phyloP scores from a whole-genome alignment of 2,888 invertebrate species.

The Polylopha cassiicola region DNA sequence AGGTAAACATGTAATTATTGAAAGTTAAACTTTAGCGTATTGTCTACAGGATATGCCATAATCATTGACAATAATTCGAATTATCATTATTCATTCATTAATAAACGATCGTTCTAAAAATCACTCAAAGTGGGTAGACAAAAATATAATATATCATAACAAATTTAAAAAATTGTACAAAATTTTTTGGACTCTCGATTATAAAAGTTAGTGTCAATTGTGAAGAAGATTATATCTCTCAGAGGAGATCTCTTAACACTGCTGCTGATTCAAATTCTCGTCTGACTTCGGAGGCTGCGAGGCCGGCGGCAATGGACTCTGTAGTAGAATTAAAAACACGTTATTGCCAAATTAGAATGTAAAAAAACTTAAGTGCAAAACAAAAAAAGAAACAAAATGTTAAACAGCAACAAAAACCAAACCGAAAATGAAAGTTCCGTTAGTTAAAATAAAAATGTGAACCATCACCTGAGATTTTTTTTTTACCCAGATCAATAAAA shows the following conservation, averaged over 20 bases:
- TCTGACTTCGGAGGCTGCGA: slow-evolving; percentile 81
- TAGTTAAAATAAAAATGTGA: slow-evolving; percentile 28
- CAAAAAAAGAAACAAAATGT: slow-evolving; percentile 22
- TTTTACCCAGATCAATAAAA: slow-evolving; percentile 54
- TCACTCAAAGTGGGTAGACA: slow-evolving; percentile 43
- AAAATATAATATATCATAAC: slow-evolving; percentile 37
- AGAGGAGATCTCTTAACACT: slow-evolving; percentile 59
- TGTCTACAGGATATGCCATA: slow-evolving; percentile 50
- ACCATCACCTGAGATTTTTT: slow-evolving; percentile 22
- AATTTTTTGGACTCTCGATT: slow-evolving; percentile 53
- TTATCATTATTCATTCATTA: slow-evolving; percentile 23
- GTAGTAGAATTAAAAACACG: slow-evolving; percentile 50
- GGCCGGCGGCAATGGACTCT: slow-evolving; percentile 83
- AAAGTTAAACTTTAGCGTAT: slow-evolving; percentile 38
- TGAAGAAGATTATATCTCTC: slow-evolving; percentile 32
- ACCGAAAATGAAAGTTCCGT: slow-evolving; percentile 25
- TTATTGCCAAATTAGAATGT: slow-evolving; percentile 18
- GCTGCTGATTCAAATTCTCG: slow-evolving; percentile 85
- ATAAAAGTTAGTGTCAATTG: slow-evolving; percentile 41
- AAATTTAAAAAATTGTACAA: slow-evolving; percentile 54
- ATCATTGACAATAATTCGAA: slow-evolving; percentile 42
- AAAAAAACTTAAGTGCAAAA: slow-evolving; percentile 20
- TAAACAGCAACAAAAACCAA: slow-evolving; percentile 24
- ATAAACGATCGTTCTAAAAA: slow-evolving; percentile 32
- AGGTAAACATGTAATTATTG: slow-evolving; percentile 29